Base-by-base conservation (phyloP, 2,888 invertebrate genomes). In the Euplexia lucipara region DNA sequence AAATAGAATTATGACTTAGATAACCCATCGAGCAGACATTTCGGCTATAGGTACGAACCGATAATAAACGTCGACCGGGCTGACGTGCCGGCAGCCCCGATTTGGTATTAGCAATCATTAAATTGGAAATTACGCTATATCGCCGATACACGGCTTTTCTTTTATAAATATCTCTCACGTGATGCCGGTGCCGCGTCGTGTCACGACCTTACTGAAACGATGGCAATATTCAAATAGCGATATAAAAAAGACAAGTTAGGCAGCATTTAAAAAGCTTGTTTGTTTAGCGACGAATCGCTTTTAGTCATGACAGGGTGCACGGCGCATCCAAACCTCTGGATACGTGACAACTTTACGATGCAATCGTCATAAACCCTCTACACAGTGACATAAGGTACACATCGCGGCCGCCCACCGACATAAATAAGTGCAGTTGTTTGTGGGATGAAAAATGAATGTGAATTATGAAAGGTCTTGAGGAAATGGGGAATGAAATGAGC, bases 221-320 rank as follows among this genome's bases (percentile, higher is more conserved):
- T 93, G 90, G 90, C 90, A 95, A 95, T 95, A 95, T 95, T 94
- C 95, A 95, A 95, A 95, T 95, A 91, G 92, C 92, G 92, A 91
- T 94, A 94, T 95, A 95, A 95, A 95, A 94, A 95, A 94, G 93
- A 94, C 94, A 95, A 95, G 94, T 95, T 94, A 93, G 93, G 92
- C 93, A 95, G 94, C 95, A 94, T 95, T 95, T 95, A 95, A 95
- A 95, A 95, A 94, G 92, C 93, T 94, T 95, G 95, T 95, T 95
- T 95, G 92, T 91, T 91, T 89, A 91, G 90, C 93, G 92, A 93
- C 92, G 94, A 94, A 95, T 95, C 91, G 94, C 88, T 91, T 88
- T 86, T 91, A 92, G 95, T 89, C 95, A 95, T 94, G 95, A 91
- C 85, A 92, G 80, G 85, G 90, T 90, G 91, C 90, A 90, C 81